A percentile compares a stretch with the other conserved stretches of the same genome.
Evolutionary conservation across 1,140 invertebrate genomes (phyloP).

Genomic region (Euglossa dilemma): DNA sequence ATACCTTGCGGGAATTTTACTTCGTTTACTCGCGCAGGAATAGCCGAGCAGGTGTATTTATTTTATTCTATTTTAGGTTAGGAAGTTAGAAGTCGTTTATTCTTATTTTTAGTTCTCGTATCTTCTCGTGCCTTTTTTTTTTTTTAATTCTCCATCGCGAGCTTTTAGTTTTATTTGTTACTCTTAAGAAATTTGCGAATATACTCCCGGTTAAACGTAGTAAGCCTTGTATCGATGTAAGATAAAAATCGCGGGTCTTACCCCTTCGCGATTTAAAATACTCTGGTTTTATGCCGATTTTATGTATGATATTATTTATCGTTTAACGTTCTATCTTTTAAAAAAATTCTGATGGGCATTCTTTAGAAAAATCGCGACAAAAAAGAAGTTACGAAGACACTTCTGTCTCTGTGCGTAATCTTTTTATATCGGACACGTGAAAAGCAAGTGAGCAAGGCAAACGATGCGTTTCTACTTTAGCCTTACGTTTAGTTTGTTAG

Average conservation of each 20-base stretch:
- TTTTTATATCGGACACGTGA: not conserved
- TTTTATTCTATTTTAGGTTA: not conserved
- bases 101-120: not conserved
- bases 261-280: not conserved
- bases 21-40: not conserved
- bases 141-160: not conserved
- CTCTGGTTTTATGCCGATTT: not conserved
- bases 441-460: not conserved
- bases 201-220: not conserved
- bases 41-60: not conserved
- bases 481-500: not conserved
- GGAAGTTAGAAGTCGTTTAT: not conserved
- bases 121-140: not conserved
- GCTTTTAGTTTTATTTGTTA: not conserved
- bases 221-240: not conserved
- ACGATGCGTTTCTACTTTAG: not conserved
- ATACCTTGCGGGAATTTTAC: no score
- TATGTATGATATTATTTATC: not conserved
- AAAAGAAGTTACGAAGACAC: not conserved
- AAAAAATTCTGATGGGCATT: conserved; percentile 16
- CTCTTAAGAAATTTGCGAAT: not conserved
- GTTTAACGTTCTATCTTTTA: not conserved
- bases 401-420: not conserved
- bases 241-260: not conserved
- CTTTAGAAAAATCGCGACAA: no score